Conservation (phyloP, 2,113 vertebrate genomes). For the Muscicapa adusta region DNA sequence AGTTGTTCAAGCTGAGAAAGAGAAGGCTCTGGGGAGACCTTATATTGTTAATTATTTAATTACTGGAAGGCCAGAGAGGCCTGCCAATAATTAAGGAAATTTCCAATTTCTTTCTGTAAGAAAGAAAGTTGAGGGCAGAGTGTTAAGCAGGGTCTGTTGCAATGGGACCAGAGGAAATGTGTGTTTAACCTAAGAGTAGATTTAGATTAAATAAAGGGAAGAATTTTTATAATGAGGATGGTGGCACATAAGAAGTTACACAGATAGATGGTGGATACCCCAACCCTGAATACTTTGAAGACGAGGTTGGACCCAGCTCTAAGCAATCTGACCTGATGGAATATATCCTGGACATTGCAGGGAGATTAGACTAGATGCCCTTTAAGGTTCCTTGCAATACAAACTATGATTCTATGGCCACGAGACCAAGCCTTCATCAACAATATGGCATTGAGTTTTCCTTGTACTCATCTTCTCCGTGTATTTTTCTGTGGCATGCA, state of each 20-base stretch:
- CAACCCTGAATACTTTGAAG: background rate
- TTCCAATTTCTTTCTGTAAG: background rate
- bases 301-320: background rate
- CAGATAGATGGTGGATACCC: too few species aligned
- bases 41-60: background rate
- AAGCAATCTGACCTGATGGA: background rate
- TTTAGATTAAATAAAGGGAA: background rate
- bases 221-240: background rate
- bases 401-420: background rate
- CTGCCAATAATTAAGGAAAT: background rate
- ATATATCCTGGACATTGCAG: background rate
- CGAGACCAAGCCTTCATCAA: background rate
- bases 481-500: background rate
- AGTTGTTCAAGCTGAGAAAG: background rate
- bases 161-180: background rate
- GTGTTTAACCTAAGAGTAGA: background rate
- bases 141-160: background rate
- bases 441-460: background rate
- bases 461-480: background rate
- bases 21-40: background rate
- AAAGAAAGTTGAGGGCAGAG: background rate
- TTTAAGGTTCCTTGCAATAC: background rate
- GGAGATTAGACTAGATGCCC: background rate
- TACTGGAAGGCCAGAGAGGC: rapidly evolving
- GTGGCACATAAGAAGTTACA: background rate